These are phyloP conservation scores for Halictus ligatus DNA, from an alignment of 2,888 invertebrate genomes.

Conservation along the genomic window DNA sequence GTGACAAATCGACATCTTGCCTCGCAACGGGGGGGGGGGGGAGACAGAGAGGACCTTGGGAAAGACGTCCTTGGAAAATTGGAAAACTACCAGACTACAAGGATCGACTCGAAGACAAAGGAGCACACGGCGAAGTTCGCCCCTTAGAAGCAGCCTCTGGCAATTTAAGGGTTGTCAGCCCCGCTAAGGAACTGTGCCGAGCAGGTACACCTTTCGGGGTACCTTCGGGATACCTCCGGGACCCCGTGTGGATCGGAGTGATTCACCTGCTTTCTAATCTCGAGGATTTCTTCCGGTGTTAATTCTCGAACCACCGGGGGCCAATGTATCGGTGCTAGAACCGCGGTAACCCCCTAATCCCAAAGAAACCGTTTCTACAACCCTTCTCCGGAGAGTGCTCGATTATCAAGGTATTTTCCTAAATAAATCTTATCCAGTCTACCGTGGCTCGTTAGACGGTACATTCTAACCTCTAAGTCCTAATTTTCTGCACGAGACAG, in stretches of 20 bases:
- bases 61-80: conserved; percentile 56
- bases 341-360: neutral
- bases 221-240: conserved; percentile 47
- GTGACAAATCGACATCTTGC: conserved; percentile 28
- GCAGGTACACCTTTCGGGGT: conserved; percentile 40
- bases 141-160: conserved; percentile 27
- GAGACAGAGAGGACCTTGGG: too few relatives aligned
- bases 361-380: neutral
- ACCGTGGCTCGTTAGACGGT: neutral
- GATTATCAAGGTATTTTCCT: neutral
- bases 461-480: neutral
- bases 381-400: neutral
- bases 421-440: neutral
- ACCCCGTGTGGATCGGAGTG: conserved; percentile 36
- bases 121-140: conserved; percentile 39
- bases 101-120: conserved; percentile 55
- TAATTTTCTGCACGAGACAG: too few relatives aligned
- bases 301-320: neutral
- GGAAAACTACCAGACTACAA: conserved; percentile 58
- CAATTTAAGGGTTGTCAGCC: conserved; percentile 61
- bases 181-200: conserved; percentile 40
- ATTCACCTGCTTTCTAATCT: conserved; percentile 13
- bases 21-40: neutral
- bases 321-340: neutral
- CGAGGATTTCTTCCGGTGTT: conserved; percentile 1